Evolutionary conservation across 2,113 vertebrate species (phyloP).

Genomic region (Sciurus niger): DNA sequence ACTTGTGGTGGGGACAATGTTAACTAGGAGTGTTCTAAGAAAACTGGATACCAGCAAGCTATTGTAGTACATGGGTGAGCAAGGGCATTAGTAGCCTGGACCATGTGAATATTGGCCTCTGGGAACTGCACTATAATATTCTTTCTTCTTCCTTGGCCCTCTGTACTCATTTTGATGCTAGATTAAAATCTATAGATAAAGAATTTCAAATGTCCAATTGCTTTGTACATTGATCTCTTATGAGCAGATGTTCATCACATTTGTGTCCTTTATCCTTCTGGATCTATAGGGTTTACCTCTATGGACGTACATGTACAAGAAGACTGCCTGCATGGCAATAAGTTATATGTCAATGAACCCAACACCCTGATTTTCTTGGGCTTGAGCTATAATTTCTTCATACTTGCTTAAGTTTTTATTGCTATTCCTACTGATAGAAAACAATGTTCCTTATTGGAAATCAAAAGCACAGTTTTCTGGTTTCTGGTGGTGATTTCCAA

Average conservation of each 20-base stretch:
- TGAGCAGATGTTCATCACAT: background rate
- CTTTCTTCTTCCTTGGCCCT: background rate
- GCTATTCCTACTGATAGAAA: background rate
- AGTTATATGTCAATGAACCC: too few species aligned
- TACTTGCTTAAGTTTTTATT: background rate
- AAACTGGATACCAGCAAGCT: background rate
- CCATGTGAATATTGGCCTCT: background rate
- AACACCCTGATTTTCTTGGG: background rate
- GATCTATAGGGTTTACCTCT: background rate
- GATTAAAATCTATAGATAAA: background rate
- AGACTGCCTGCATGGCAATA: background rate
- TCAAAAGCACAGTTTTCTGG: background rate
- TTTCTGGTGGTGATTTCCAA: slow-evolving; percentile 35
- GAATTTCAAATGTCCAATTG: background rate
- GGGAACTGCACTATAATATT: background rate
- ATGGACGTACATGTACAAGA: background rate
- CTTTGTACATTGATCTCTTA: background rate
- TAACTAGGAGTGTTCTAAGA: background rate
- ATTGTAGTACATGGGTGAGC: background rate
- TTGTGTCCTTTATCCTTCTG: background rate
- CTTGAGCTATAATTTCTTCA: background rate
- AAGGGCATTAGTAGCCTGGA: background rate
- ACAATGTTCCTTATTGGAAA: background rate
- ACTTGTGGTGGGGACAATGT: background rate
- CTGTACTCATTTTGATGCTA: background rate